phyloP scores from a whole-genome alignment of 2,113 vertebrate genomes.

The Bos indicus region DNA sequence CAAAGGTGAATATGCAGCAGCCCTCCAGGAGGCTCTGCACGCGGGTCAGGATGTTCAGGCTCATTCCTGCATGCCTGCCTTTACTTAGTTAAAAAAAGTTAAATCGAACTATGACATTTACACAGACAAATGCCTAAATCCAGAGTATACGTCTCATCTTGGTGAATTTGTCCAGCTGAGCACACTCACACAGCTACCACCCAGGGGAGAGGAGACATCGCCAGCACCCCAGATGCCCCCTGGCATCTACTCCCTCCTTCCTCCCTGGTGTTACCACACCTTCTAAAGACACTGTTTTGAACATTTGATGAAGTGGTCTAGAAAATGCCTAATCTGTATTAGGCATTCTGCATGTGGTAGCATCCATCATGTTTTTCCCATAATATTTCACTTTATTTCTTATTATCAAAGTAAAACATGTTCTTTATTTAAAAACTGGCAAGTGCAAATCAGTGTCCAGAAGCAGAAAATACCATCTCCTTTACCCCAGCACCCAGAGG shows the following conservation, averaged over 20 bases:
- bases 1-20: accelerated
- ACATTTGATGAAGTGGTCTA: neutral
- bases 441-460: neutral
- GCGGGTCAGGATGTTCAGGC: neutral
- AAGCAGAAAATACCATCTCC: neutral
- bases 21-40: neutral
- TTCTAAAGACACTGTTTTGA: neutral
- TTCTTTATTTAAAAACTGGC: neutral
- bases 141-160: neutral
- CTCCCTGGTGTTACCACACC: neutral
- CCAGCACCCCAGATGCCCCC: neutral
- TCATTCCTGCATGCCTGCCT: neutral
- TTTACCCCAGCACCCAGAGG: neutral
- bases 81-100: neutral
- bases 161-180: neutral
- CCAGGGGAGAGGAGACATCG: no score
- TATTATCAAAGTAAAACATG: neutral
- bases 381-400: neutral
- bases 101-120: neutral
- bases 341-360: neutral
- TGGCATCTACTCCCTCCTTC: accelerated
- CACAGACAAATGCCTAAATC: neutral
- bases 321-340: neutral
- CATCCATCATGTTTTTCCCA: neutral
- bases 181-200: accelerated